Evolutionary conservation across 1,140 invertebrate genomes (phyloP).

Genomic region (Phenacoccus solenopsis): DNA sequence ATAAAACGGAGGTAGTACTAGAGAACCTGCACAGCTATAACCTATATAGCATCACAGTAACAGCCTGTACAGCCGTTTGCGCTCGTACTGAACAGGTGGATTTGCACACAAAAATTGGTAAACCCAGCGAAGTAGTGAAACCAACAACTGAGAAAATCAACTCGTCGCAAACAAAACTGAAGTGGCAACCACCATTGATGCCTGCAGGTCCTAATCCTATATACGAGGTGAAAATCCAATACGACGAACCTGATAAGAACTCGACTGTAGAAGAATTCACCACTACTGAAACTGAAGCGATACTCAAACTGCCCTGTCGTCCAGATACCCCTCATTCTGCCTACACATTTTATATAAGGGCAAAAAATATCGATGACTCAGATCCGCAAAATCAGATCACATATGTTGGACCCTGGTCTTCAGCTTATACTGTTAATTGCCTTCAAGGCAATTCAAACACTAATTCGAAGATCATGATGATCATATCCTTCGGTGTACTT

Average conservation of each 20-base stretch:
- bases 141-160: background rate
- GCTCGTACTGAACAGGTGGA: slow-evolving; percentile 36
- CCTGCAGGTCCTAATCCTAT: background rate
- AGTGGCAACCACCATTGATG: background rate
- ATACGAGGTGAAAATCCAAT: background rate
- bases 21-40: slow-evolving; percentile 37
- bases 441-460: too few species aligned
- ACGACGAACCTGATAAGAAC: background rate
- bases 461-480: background rate
- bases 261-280: background rate
- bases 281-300: background rate
- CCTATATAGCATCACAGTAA: slow-evolving; percentile 50
- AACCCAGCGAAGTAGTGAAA: background rate
- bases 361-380: background rate
- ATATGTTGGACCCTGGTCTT: background rate
- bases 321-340: background rate
- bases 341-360: background rate
- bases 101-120: slow-evolving; percentile 25
- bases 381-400: background rate
- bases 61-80: slow-evolving; percentile 56
- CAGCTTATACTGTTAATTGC: background rate
- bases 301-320: background rate
- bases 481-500: background rate
- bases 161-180: background rate
- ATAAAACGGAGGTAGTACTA: slow-evolving; percentile 25